phyloP scores from a whole-genome alignment of 2,113 vertebrate genomes.

The Jacana jacana region DNA sequence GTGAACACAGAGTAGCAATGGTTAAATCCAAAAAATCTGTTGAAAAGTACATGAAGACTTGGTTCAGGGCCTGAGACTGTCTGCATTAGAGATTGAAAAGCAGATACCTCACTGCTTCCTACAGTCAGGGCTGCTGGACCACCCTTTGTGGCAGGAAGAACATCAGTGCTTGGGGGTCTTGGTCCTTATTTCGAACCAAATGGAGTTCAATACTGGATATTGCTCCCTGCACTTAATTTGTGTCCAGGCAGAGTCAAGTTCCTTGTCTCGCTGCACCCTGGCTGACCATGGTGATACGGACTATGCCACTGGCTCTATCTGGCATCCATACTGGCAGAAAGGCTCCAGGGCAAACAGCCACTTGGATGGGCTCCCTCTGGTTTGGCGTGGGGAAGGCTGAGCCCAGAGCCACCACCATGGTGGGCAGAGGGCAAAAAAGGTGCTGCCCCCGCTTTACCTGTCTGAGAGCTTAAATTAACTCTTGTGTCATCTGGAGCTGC shows the following conservation, averaged over 20 bases:
- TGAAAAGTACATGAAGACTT: not conserved
- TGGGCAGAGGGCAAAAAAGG: not conserved
- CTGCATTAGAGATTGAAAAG: not conserved
- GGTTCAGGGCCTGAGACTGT: not conserved
- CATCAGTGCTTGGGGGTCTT: not conserved
- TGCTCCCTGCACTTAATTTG: not conserved
- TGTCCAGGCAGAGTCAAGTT: not conserved
- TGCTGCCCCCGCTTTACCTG: not conserved
- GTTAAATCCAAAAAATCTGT: not conserved
- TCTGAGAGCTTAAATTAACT: not conserved
- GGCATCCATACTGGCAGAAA: not conserved
- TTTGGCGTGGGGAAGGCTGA: not conserved
- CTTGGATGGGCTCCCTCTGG: not conserved
- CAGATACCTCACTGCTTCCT: not conserved
- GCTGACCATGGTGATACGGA: not conserved
- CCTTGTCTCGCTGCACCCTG: not conserved
- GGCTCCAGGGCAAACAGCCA: not conserved
- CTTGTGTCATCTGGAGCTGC: not conserved
- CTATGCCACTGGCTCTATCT: not conserved
- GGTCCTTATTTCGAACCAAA: not conserved
- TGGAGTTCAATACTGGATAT: not conserved
- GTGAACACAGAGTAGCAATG: not conserved
- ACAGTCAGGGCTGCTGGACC: not conserved
- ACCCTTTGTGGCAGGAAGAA: not conserved
- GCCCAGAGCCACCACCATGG: accelerated